Conservation (phyloP, 2,888 invertebrate species). For the Apotomis turbidana region DNA sequence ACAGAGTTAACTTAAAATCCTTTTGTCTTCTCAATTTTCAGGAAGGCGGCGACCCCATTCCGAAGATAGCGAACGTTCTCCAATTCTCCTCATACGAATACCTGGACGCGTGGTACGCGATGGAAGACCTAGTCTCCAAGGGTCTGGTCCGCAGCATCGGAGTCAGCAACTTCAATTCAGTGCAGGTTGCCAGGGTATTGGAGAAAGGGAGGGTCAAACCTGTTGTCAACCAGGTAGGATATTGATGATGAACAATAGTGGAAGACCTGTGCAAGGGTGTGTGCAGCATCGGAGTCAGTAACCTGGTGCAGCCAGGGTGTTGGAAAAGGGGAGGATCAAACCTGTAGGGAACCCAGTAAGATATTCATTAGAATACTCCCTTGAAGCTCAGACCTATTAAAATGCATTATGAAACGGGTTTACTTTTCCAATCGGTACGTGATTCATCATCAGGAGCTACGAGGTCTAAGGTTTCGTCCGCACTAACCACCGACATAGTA, state of each 20-base stretch:
- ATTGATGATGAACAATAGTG: slow-evolving; percentile 67
- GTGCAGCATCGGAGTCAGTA: slow-evolving; percentile 92
- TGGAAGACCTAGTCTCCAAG: slow-evolving; percentile 88
- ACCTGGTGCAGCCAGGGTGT: slow-evolving; percentile 90
- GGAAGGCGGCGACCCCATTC: slow-evolving; percentile 82
- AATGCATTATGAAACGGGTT: too few relatives aligned
- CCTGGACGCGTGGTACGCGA: slow-evolving; percentile 90
- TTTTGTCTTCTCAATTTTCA: slow-evolving; percentile 44
- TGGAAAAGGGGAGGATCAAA: slow-evolving; percentile 85
- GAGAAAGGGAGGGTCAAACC: slow-evolving; percentile 86
- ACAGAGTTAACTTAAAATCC: too few relatives aligned
- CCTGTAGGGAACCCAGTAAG: slow-evolving; percentile 87
- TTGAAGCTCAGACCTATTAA: too few relatives aligned
- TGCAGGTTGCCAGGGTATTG: slow-evolving; percentile 88
- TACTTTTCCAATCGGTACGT: too few relatives aligned
- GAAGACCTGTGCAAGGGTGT: slow-evolving; percentile 88
- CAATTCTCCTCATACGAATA: slow-evolving; percentile 84
- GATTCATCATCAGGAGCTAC: too few relatives aligned
- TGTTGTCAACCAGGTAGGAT: slow-evolving; percentile 85
- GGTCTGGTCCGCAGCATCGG: slow-evolving; percentile 91
- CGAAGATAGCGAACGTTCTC: slow-evolving; percentile 81
- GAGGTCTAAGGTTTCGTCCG: too few relatives aligned
- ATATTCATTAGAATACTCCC: too few relatives aligned
- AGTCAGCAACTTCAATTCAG: slow-evolving; percentile 93
- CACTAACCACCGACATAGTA: too few relatives aligned